A percentile compares a stretch with the other conserved stretches of the same genome.
phyloP scores from a whole-genome alignment of 2,113 vertebrate species.

The Ciconia stormi region DNA sequence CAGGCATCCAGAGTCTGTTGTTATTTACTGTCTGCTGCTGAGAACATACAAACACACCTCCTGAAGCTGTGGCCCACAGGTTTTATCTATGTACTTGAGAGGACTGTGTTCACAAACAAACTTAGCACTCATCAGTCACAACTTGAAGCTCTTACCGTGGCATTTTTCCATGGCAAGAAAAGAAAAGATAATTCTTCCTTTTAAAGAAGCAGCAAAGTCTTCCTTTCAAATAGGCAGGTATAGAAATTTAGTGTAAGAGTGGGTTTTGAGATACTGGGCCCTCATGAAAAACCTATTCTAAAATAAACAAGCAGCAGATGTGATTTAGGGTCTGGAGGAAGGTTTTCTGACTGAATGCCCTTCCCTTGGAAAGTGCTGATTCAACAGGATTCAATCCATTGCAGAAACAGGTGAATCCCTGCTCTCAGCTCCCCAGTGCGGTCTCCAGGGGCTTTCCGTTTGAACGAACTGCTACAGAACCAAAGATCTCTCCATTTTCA shows the following conservation, averaged over 20 bases:
- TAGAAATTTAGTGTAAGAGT: background rate
- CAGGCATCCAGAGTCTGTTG: background rate
- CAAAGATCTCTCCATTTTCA: background rate
- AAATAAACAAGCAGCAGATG: background rate
- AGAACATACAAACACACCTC: background rate
- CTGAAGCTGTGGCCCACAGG: background rate
- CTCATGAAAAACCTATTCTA: background rate
- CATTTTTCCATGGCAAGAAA: background rate
- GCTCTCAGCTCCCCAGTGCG: background rate
- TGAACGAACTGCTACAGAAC: background rate
- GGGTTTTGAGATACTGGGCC: background rate
- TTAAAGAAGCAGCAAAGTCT: background rate
- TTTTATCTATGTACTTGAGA: background rate
- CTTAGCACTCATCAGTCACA: background rate
- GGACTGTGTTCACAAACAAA: background rate
- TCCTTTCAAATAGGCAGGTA: background rate
- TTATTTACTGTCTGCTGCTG: conserved; percentile 16
- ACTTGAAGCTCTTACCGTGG: background rate
- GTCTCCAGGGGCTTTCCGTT: background rate
- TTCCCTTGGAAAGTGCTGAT: background rate
- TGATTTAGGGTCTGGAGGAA: background rate
- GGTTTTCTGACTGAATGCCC: background rate
- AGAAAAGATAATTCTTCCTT: background rate
- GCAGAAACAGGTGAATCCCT: background rate
- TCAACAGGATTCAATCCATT: background rate